Evolutionary conservation across 2,888 invertebrate genomes (phyloP).

Genomic region (Mycogona germanica): DNA sequence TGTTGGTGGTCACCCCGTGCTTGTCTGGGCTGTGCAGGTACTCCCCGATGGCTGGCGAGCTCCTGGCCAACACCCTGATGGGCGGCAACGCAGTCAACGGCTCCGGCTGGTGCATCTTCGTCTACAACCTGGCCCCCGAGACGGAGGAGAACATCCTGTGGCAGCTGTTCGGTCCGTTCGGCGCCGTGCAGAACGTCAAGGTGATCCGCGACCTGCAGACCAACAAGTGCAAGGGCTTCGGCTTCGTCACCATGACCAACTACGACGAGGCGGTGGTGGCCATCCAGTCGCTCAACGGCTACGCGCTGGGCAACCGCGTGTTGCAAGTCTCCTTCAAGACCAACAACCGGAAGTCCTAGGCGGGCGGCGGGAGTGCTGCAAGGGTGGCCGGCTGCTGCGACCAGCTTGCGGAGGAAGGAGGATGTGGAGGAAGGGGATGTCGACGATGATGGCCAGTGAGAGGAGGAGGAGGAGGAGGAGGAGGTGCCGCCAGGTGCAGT

Average conservation of each 20-base stretch:
- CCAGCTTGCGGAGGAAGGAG: no score
- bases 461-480: not conserved
- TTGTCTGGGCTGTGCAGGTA: constrained; percentile 50
- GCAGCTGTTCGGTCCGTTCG: constrained; percentile 95
- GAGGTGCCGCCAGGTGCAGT: constrained; percentile 1
- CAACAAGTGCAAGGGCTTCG: constrained; percentile 97
- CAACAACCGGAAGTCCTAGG: constrained; percentile 38
- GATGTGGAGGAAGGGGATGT: not conserved
- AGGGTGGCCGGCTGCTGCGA: no score
- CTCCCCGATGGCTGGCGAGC: constrained; percentile 66
- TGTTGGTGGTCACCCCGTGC: no score
- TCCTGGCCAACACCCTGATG: constrained; percentile 59
- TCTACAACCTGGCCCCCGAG: constrained; percentile 83
- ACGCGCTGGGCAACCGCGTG: constrained; percentile 86
- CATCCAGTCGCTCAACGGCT: constrained; percentile 91
- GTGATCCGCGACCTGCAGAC: constrained; percentile 90
- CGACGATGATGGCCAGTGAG: not conserved
- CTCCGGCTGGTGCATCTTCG: constrained; percentile 86
- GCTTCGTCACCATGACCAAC: constrained; percentile 97
- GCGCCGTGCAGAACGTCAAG: constrained; percentile 94
- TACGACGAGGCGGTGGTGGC: constrained; percentile 95
- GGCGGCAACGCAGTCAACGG: constrained; percentile 67
- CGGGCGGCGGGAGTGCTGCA: not conserved
- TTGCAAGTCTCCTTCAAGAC: constrained; percentile 96
- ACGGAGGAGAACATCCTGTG: constrained; percentile 83